phyloP scores from a whole-genome alignment of 1,140 invertebrate species.

The Sycophila sp. region DNA sequence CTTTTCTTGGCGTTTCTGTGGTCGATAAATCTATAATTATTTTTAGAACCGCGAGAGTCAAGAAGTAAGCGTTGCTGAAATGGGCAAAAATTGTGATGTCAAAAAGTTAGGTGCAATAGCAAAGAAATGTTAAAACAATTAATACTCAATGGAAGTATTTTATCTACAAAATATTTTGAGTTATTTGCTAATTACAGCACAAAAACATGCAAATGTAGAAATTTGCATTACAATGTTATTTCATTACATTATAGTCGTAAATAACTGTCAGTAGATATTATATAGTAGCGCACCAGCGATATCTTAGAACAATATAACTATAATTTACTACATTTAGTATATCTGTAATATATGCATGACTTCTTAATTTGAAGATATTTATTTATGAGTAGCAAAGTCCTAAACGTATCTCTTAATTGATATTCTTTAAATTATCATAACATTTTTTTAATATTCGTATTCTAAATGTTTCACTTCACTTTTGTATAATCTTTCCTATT shows the following conservation, averaged over 20 bases:
- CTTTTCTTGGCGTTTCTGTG: no score
- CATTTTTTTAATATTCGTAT: neutral
- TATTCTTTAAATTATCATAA: neutral
- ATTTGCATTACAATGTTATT: conserved; percentile 64
- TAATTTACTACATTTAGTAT: neutral
- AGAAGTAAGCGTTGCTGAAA: no score
- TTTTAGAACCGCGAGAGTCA: no score
- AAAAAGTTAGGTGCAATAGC: no score
- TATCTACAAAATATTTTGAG: conserved; percentile 66
- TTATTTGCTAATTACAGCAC: conserved; percentile 67
- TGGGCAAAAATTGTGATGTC: no score
- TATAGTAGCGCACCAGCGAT: conserved; percentile 32
- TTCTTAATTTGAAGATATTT: neutral
- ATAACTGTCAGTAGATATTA: conserved; percentile 59
- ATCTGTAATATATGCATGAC: conserved; percentile 43
- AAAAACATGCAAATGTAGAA: conserved; percentile 66
- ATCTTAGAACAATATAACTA: neutral
- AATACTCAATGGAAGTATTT: conserved; percentile 38
- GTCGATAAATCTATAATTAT: no score
- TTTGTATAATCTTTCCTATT: conserved; percentile 43
- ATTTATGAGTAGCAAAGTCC: conserved; percentile 15
- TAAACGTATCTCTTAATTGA: conserved; percentile 1
- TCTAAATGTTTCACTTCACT: conserved; percentile 24
- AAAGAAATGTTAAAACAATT: conserved; percentile 14
- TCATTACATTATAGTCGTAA: conserved; percentile 59